Evolutionary conservation across 2,113 vertebrate species (phyloP).

Genomic region (Pithys albifrons): DNA sequence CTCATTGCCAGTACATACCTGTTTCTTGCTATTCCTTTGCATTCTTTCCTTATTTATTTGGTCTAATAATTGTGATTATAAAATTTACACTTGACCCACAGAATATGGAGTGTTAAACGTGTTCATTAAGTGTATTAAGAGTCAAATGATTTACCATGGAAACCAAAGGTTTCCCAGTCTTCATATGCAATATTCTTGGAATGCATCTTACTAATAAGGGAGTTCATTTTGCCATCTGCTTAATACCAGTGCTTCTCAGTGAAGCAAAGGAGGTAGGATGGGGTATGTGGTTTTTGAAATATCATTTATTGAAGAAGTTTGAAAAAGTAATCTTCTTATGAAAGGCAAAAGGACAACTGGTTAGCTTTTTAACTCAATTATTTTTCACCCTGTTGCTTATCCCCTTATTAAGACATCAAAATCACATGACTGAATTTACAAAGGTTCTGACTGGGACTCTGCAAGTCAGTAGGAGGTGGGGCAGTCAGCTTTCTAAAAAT

Average conservation of each 20-base stretch:
- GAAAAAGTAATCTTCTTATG: not conserved
- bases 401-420: not conserved
- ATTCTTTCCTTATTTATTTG: not conserved
- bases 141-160: slow-evolving; percentile 23
- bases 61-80: not conserved
- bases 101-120: not conserved
- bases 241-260: not conserved
- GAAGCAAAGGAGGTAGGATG: not conserved
- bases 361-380: not conserved
- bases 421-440: not conserved
- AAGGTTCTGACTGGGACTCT: not conserved
- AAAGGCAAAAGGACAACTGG: not conserved
- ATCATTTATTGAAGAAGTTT: not conserved
- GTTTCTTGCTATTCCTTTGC: not conserved
- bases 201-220: not conserved
- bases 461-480: not conserved
- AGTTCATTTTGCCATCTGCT: not conserved
- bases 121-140: not conserved
- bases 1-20: not conserved
- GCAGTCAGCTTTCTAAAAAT: slow-evolving; percentile 28
- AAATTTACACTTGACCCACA: not conserved
- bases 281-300: not conserved
- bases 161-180: not conserved
- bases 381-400: not conserved
- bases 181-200: not conserved